Evolutionary conservation across 2,888 invertebrate species (phyloP).

Genomic region (Mythimna lalbum): DNA sequence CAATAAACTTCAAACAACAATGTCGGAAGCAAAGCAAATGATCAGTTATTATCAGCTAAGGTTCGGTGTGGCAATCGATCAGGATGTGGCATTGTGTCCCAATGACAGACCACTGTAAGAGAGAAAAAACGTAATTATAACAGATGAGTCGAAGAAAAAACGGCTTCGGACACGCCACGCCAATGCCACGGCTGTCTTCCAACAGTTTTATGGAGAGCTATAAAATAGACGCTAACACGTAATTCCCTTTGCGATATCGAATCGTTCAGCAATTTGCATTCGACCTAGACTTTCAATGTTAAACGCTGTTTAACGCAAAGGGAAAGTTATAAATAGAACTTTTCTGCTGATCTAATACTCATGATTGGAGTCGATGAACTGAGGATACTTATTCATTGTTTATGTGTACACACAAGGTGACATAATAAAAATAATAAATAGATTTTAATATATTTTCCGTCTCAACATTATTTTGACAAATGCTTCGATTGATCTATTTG

Average conservation of each 20-base stretch:
- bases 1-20: conserved; percentile 52
- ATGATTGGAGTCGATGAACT: conserved; percentile 44
- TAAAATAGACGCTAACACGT: conserved; percentile 60
- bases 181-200: conserved; percentile 70
- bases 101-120: conserved; percentile 56
- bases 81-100: conserved; percentile 71
- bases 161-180: conserved; percentile 68
- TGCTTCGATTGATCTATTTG: neutral
- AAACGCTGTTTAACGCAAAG: conserved; percentile 56
- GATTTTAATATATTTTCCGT: neutral
- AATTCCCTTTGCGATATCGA: conserved; percentile 59
- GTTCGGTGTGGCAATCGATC: conserved; percentile 73
- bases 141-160: conserved; percentile 65
- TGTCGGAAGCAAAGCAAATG: conserved; percentile 67
- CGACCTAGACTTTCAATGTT: conserved; percentile 70
- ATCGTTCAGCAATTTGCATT: conserved; percentile 67
- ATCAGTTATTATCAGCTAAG: conserved; percentile 59
- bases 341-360: conserved; percentile 21
- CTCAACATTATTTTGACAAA: neutral
- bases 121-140: conserved; percentile 72
- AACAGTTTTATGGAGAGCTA: conserved; percentile 66
- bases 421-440: neutral
- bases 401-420: neutral
- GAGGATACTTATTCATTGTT: neutral
- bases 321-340: conserved; percentile 64